Evolutionary conservation across 2,113 vertebrate genomes (phyloP), one percentile per base, ranked within the genome.

Genomic region (Gymnocephalus cernua): DNA sequence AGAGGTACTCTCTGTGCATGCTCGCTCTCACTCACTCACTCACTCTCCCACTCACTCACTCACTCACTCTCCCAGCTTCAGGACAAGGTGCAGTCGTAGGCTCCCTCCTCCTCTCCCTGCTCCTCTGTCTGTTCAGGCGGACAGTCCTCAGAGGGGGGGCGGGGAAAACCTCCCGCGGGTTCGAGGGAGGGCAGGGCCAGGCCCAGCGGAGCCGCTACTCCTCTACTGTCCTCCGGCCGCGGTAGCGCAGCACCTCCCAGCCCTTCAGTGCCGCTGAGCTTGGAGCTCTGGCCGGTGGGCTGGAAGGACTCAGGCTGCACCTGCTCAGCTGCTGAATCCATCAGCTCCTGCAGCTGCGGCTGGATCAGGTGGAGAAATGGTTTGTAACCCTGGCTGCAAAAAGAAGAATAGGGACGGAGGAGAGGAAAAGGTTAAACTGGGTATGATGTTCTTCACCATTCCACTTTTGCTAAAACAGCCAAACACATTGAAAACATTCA

Each of bases 321-420:
- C 88, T 96, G 96, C 84, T 99, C 97, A 90, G 87, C 29, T 0
- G 74, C 54, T 0, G 94, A 90, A 74, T 97, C 96, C 74, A 95
- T 93, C 76, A 99, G 94, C 83, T 96, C 97, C 94, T 98, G 96
- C 27, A 99, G 95, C 80, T 98, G 97, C 21, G 98, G 97, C 85
- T 96, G 97, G 90, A 99, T 97, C 91, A 97, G 90, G 88, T 95
- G 97, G 83, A 99, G 94, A 92, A 99, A 99, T 78, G 98, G 97
- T 95, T 99, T 99, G 92, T 99, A 99, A 80, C 98, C 98, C 85
- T 97, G 95, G 92, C 98, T 99, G 94, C 50, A 10, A 61, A 51
- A 18, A 41, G 10, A 27, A 35, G 21, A 47, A 14, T 47, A 27
- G 4, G 45, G n/a, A 45, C 0, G 15, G 16, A 10, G 12, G 12